Conservation (phyloP, 2,797 vertebrate species). For the Neosalanx taihuensis region DNA sequence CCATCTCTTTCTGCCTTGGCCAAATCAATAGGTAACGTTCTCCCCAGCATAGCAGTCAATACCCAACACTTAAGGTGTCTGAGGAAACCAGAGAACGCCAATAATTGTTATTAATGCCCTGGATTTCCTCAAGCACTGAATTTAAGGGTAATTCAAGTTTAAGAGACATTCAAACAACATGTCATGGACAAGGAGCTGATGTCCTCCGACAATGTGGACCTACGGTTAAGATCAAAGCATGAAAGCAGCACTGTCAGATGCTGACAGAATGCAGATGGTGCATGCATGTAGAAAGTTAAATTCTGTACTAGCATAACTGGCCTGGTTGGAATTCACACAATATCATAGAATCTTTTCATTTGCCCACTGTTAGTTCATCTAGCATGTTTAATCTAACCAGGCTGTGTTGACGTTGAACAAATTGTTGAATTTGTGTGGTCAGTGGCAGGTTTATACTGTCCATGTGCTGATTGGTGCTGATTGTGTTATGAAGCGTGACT, state of each 20-base stretch:
- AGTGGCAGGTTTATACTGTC: conserved; percentile 8
- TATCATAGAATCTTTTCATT: background rate
- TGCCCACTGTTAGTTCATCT: conserved; percentile 17
- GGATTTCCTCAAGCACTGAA: conserved; percentile 51
- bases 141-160: conserved; percentile 50
- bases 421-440: conserved; percentile 16
- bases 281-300: too few relatives aligned
- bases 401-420: background rate
- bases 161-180: conserved; percentile 37
- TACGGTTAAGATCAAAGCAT: background rate
- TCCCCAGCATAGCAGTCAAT: conserved; percentile 70
- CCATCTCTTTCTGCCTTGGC: conserved; percentile 55
- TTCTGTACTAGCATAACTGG: background rate
- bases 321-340: background rate
- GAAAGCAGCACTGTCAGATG: background rate
- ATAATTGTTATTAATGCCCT: conserved; percentile 75
- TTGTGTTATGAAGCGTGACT: conserved; percentile 16
- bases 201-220: conserved; percentile 10
- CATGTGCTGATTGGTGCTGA: conserved; percentile 8
- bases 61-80: conserved; percentile 71
- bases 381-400: background rate
- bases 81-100: conserved; percentile 67
- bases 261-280: too few relatives aligned
- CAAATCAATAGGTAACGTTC: conserved; percentile 74
- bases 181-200: conserved; percentile 19